Percentiles rank a stretch among this genome's conserved stretches.
phyloP scores from a whole-genome alignment of 2,888 invertebrate genomes.

The Tanytarsus gracilentus region DNA sequence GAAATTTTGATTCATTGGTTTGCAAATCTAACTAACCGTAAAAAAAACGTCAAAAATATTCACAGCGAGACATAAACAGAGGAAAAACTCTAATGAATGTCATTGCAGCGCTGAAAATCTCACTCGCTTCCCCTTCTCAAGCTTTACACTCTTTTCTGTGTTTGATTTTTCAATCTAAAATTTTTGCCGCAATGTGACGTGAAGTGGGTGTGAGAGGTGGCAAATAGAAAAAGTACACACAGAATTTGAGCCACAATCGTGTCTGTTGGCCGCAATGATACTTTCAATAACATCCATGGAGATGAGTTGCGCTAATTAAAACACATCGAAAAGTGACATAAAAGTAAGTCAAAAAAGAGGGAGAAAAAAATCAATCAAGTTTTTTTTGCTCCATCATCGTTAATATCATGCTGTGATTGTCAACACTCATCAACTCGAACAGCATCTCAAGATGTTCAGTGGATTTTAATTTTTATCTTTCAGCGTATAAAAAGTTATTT shows the following conservation, averaged over 20 bases:
- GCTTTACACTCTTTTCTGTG: background rate
- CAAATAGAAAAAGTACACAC: too few relatives aligned
- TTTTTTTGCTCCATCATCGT: background rate
- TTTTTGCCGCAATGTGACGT: too few relatives aligned
- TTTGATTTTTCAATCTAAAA: conserved; percentile 1
- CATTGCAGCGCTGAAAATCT: background rate
- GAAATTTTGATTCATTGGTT: conserved; percentile 23
- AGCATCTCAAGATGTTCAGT: background rate
- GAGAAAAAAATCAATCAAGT: too few relatives aligned
- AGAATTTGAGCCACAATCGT: too few relatives aligned
- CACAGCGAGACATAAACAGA: background rate
- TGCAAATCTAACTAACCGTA: conserved; percentile 25
- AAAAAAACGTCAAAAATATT: conserved; percentile 5
- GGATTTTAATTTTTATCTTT: background rate
- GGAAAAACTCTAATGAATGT: conserved; percentile 7
- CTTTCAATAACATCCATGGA: too few relatives aligned
- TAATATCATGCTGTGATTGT: conserved; percentile 8
- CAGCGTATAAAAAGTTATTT: too few relatives aligned
- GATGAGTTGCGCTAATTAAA: too few relatives aligned
- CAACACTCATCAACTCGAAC: background rate
- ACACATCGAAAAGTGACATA: too few relatives aligned
- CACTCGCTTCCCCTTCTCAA: background rate
- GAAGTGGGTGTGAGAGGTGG: too few relatives aligned
- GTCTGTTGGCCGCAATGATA: too few relatives aligned
- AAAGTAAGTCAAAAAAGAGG: too few relatives aligned